Percentiles rank a stretch among this genome's conserved stretches.
These are phyloP conservation scores for Pemphigus obesinymphae DNA, from an alignment of 1,140 invertebrate species.

Conservation along the genomic window DNA sequence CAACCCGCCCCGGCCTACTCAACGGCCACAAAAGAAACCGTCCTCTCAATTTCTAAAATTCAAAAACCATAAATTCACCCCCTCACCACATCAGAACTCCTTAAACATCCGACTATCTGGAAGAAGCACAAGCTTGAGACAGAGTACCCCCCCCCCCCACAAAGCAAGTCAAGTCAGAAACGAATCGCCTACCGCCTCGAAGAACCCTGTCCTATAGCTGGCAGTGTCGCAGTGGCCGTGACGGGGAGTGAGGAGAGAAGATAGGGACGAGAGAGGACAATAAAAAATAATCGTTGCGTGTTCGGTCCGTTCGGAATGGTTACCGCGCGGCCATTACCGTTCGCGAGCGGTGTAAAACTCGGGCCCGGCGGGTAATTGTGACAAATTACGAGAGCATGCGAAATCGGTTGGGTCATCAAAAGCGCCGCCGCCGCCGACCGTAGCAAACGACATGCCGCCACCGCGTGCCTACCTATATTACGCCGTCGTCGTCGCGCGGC, in stretches of 20 bases:
- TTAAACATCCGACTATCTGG: no score
- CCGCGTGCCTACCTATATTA: no score
- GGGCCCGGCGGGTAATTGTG: constrained; percentile 1
- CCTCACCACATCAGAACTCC: no score
- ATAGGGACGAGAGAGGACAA: neutral
- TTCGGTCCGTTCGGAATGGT: neutral
- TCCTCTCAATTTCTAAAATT: no score
- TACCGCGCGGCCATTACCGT: neutral
- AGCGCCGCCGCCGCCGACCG: constrained; percentile 6
- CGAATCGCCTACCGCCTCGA: no score
- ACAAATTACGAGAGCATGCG: constrained; percentile 34
- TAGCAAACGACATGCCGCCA: neutral
- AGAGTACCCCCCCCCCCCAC: no score
- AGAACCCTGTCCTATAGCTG: no score
- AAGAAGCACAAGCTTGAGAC: no score
- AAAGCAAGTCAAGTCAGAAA: no score
- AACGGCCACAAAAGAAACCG: no score
- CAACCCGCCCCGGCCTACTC: no score
- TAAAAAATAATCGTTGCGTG: neutral
- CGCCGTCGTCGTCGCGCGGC: neutral
- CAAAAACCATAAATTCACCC: no score
- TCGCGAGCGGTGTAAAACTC: neutral
- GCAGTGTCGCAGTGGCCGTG: neutral
- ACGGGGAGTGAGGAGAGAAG: neutral
- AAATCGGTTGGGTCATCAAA: constrained; percentile 34